Base-by-base conservation (phyloP, 2,113 vertebrate species). In the Hypocryptadius cinnamomeus region DNA sequence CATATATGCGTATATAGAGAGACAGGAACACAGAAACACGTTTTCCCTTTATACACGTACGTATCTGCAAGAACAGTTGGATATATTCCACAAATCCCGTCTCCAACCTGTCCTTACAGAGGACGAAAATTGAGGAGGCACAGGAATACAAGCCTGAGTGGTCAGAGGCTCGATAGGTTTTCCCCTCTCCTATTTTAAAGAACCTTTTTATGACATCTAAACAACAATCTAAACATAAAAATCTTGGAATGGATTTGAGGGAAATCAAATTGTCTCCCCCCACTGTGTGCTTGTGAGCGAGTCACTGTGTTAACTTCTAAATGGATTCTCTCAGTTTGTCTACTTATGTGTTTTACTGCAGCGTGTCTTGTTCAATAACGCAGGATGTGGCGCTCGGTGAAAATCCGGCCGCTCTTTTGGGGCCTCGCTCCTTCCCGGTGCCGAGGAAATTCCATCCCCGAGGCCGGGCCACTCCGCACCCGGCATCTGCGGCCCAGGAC, bases 221-320 rank as follows among this genome's bases (percentile, higher is more conserved):
- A 57, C 80, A 85, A 37, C 78, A 50, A 54, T 28, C 79, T 59
- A 68, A 94, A 91, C 79, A 31, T 78, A 71, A 94, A 94, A 88
- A 90, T 91, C 72, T 88, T 91, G 18, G 9, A 70, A 85, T 74
- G 79, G 71, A 77, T 94, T 92, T 80, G 72, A 90, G 53, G 48
- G 93, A 94, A 96, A 95, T 96, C 88, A 96, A 94, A 95, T 90
- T 83, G 87, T 78, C 79, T 94, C 45, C 85, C 91, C 94, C 91
- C 94, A 89, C 93, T 88, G 93, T 63, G 94, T 80, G 85, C 84
- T 83, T 90, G 88, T 30, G 85, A 94, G 69, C 19, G 17, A 89
- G 81, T 86, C 85, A 28, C 91, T 87, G 94, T 82, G 72, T 87
- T 96, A 92, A 96, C 93, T 88, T 95, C 94, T 93, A 93, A 96